Percentiles rank a stretch among this genome's conserved stretches.
phyloP scores from a whole-genome alignment of 2,797 vertebrate genomes.

The Micropoecilia bifurca region DNA sequence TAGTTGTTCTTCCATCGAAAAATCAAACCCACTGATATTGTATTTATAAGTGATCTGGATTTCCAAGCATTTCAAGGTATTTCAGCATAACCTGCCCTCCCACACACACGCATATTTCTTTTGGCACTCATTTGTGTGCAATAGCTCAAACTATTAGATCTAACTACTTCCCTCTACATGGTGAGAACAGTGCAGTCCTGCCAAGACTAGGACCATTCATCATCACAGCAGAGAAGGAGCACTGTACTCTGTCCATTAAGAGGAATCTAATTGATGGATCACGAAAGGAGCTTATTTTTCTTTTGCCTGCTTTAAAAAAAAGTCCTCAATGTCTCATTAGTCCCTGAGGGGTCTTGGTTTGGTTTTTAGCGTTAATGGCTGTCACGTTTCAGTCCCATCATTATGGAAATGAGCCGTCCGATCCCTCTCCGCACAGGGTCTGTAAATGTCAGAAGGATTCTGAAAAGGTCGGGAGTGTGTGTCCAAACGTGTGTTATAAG shows the following conservation, averaged over 20 bases:
- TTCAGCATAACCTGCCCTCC: slow-evolving; percentile 15
- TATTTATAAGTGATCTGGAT: slow-evolving; percentile 9
- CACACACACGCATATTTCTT: slow-evolving; percentile 38
- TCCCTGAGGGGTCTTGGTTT: slow-evolving; percentile 47
- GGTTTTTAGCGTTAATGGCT: slow-evolving; percentile 69
- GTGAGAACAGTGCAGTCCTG: slow-evolving; percentile 47
- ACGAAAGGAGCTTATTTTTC: slow-evolving; percentile 37
- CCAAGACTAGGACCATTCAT: slow-evolving; percentile 59
- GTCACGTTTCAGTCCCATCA: slow-evolving; percentile 59
- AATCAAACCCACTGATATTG: neutral
- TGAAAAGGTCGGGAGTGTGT: slow-evolving; percentile 75
- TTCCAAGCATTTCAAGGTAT: slow-evolving; percentile 16
- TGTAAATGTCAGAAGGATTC: slow-evolving; percentile 78
- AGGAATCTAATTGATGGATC: slow-evolving; percentile 66
- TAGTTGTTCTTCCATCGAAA: neutral
- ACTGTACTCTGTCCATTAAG: slow-evolving; percentile 54
- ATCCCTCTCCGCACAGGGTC: slow-evolving; percentile 43
- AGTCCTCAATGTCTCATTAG: slow-evolving; percentile 71
- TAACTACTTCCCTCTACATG: slow-evolving; percentile 33
- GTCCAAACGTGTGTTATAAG: slow-evolving; percentile 42
- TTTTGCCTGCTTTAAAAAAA: slow-evolving; percentile 50
- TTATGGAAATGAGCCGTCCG: slow-evolving; percentile 75
- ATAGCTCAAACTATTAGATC: slow-evolving; percentile 43
- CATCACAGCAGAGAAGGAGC: slow-evolving; percentile 48
- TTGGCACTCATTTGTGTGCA: slow-evolving; percentile 48